These are phyloP conservation scores for Caracal caracal DNA, from an alignment of 2,113 vertebrate species.

Conservation along the genomic window DNA sequence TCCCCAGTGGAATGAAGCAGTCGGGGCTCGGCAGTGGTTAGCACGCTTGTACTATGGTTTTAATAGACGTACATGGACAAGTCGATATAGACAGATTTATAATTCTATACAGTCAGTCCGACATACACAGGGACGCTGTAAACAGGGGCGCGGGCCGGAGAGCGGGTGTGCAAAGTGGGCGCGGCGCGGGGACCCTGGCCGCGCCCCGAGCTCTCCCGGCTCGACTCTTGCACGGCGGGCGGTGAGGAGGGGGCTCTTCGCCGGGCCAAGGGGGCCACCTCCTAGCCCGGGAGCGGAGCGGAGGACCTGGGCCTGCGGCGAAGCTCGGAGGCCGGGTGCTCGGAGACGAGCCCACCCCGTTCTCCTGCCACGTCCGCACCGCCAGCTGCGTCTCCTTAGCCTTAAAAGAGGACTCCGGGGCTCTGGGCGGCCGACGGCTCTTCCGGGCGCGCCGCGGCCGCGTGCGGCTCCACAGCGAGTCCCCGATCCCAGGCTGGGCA, in stretches of 20 bases:
- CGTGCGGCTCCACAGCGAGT: not conserved
- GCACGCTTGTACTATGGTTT: constrained; percentile 81
- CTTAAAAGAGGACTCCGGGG: not conserved
- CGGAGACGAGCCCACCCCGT: not conserved
- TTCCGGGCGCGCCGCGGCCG: not conserved
- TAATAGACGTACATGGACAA: constrained; percentile 83
- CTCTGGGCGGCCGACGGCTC: not conserved
- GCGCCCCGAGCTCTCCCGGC: constrained; percentile 67
- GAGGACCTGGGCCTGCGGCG: not conserved
- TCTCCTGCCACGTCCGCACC: not conserved
- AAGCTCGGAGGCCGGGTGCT: not conserved
- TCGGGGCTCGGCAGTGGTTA: constrained; percentile 67
- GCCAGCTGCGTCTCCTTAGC: not conserved
- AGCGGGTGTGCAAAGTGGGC: constrained; percentile 82
- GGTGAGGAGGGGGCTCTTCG: not conserved
- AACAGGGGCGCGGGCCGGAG: constrained; percentile 74
- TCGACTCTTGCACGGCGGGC: constrained; percentile 57
- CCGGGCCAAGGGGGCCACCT: constrained; percentile 5
- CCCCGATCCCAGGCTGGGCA: not conserved
- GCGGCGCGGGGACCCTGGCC: constrained; percentile 48
- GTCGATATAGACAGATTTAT: constrained; percentile 83
- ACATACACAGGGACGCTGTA: constrained; percentile 82
- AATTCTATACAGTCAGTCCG: constrained; percentile 82
- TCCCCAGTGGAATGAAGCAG: constrained; percentile 65
- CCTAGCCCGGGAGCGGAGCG: constrained; percentile 17